Conservation (phyloP, 2,888 invertebrate species). For the Dynastes maya region DNA sequence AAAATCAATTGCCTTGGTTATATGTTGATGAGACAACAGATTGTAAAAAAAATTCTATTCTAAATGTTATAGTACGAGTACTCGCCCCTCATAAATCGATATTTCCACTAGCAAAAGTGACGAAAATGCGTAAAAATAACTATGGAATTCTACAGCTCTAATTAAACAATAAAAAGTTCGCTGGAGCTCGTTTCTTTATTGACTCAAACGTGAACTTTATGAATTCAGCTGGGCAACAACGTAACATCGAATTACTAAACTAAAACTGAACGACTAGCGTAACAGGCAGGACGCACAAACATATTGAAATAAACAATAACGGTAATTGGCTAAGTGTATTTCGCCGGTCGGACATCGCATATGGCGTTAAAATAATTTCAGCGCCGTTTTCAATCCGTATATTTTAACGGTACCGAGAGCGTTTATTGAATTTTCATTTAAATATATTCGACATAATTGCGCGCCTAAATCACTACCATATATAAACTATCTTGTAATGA, state of each 20-base stretch:
- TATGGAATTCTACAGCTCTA: too few relatives aligned
- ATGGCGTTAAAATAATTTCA: slow-evolving; percentile 52
- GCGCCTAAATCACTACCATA: slow-evolving; percentile 41
- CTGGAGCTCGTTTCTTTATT: slow-evolving; percentile 11
- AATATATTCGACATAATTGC: slow-evolving; percentile 49
- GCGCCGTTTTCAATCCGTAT: slow-evolving; percentile 50
- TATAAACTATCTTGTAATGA: slow-evolving; percentile 43
- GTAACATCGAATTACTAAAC: slow-evolving; percentile 16
- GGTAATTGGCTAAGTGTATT: slow-evolving; percentile 52
- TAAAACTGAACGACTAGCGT: slow-evolving; percentile 35
- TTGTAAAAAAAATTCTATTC: too few relatives aligned
- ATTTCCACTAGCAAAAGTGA: too few relatives aligned
- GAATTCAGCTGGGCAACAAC: slow-evolving; percentile 11
- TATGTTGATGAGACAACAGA: too few relatives aligned
- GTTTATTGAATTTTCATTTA: slow-evolving; percentile 52
- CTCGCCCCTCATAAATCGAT: too few relatives aligned
- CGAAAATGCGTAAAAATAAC: too few relatives aligned
- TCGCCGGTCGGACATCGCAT: slow-evolving; percentile 47
- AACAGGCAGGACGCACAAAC: slow-evolving; percentile 35
- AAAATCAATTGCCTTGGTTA: too few relatives aligned
- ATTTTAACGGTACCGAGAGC: slow-evolving; percentile 41
- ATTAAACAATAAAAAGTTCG: not conserved
- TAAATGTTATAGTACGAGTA: too few relatives aligned
- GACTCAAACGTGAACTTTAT: slow-evolving; percentile 6
- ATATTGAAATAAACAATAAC: slow-evolving; percentile 51